Percentiles rank a stretch among this genome's conserved stretches.
phyloP scores from a whole-genome alignment of 1,140 invertebrate genomes.

The Eumaeus atala region DNA sequence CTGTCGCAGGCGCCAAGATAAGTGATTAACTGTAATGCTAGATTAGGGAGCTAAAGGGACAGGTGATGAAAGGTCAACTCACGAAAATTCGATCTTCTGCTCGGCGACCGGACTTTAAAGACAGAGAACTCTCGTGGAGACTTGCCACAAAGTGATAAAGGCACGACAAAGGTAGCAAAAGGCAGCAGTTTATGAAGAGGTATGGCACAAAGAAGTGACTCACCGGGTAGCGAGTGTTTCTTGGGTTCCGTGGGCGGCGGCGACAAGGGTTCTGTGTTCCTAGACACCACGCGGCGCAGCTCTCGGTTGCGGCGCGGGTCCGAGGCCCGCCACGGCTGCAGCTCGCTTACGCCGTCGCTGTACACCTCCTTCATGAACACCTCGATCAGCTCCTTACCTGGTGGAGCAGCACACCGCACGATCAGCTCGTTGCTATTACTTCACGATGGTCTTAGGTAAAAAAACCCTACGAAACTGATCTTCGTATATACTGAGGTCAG shows the following conservation, averaged over 20 bases:
- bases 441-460: too few species aligned
- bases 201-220: conserved; percentile 17
- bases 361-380: conserved; percentile 89
- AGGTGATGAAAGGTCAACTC: too few species aligned
- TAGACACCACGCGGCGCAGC: conserved; percentile 50
- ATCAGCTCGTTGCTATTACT: too few species aligned
- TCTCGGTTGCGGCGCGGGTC: conserved; percentile 39
- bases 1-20: neutral
- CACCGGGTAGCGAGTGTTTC: conserved; percentile 40
- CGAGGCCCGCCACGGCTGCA: conserved; percentile 74
- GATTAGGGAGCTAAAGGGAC: too few species aligned
- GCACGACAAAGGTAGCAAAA: too few species aligned
- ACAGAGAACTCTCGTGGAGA: neutral
- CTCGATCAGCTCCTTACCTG: conserved; percentile 98
- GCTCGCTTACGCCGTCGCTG: conserved; percentile 85
- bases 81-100: too few species aligned
- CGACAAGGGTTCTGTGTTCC: conserved; percentile 48
- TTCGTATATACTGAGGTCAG: too few species aligned
- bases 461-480: too few species aligned
- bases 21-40: neutral
- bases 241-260: conserved; percentile 32
- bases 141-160: too few species aligned
- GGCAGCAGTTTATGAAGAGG: too few species aligned
- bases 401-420: too few species aligned
- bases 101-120: too few species aligned